phyloP scores from a whole-genome alignment of 2,888 invertebrate species.

The Biston betularia region DNA sequence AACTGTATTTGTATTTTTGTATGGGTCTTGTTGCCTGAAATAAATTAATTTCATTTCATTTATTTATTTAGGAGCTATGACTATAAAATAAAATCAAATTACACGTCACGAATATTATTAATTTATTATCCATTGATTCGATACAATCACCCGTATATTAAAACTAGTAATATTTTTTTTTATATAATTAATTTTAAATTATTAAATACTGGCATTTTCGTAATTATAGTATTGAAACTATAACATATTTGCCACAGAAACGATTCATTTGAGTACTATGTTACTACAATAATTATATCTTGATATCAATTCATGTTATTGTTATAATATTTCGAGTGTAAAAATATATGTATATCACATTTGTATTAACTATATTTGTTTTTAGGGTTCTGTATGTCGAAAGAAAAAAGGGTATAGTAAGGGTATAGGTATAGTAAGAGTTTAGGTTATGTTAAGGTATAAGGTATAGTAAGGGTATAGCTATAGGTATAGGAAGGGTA shows the following conservation, averaged over 20 bases:
- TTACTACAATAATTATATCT: neutral
- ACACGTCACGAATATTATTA: slow-evolving; percentile 62
- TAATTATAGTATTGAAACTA: neutral
- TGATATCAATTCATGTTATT: neutral
- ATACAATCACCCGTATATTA: slow-evolving; percentile 62
- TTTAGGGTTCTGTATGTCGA: no score
- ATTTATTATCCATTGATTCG: slow-evolving; percentile 57
- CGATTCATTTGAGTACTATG: neutral
- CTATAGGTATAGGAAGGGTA: no score
- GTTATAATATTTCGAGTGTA: neutral
- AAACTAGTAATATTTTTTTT: slow-evolving; percentile 23
- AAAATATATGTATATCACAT: no score
- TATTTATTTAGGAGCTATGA: neutral
- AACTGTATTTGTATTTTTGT: no score
- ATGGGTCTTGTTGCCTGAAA: no score
- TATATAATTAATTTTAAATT: slow-evolving; percentile 12
- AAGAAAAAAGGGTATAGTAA: no score
- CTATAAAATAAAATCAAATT: slow-evolving; percentile 42
- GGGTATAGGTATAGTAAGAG: no score
- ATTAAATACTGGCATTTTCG: slow-evolving; percentile 39
- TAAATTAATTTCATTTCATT: neutral
- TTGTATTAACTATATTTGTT: no score
- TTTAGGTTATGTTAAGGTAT: no score
- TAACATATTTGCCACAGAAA: slow-evolving; percentile 11
- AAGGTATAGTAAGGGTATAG: no score